phyloP scores from a whole-genome alignment of 2,113 vertebrate species.

The Sardina pilchardus region DNA sequence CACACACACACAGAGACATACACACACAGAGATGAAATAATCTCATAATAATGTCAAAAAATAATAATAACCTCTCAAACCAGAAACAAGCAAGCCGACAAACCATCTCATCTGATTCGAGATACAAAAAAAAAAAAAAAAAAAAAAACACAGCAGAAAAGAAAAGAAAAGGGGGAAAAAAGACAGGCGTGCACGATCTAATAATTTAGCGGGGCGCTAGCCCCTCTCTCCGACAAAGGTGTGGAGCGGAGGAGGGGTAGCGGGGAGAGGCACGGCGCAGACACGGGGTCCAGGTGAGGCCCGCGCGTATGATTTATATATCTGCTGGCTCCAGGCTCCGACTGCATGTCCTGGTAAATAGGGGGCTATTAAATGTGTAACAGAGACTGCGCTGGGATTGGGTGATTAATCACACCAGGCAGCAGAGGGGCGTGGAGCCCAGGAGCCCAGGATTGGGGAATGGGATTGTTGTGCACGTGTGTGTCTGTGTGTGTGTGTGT shows the following conservation, averaged over 20 bases:
- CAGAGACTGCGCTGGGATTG: constrained; percentile 37
- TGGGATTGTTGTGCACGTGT: neutral
- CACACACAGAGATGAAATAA: neutral
- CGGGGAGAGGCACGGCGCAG: constrained; percentile 33
- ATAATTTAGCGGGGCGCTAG: neutral
- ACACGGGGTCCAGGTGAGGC: constrained; percentile 42
- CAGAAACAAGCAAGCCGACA: neutral
- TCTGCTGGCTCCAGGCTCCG: constrained; percentile 38
- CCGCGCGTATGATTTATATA: constrained; percentile 50
- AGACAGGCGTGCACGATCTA: neutral
- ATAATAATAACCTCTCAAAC: neutral
- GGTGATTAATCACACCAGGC: constrained; percentile 50
- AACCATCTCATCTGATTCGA: neutral
- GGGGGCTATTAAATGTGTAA: constrained; percentile 51
- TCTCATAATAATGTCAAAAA: too few species aligned
- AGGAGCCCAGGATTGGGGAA: neutral
- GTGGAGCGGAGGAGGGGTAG: neutral
- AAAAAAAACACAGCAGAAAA: too few species aligned
- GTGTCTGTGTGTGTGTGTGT: constrained; percentile 15
- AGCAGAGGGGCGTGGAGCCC: neutral
- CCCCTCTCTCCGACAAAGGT: neutral
- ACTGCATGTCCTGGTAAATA: constrained; percentile 50
- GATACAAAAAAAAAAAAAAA: constrained; percentile 5
- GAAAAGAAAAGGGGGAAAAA: neutral
- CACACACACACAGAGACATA: neutral